Conservation (phyloP, 2,888 invertebrate species). For the Eumacrocentrus americanus region DNA sequence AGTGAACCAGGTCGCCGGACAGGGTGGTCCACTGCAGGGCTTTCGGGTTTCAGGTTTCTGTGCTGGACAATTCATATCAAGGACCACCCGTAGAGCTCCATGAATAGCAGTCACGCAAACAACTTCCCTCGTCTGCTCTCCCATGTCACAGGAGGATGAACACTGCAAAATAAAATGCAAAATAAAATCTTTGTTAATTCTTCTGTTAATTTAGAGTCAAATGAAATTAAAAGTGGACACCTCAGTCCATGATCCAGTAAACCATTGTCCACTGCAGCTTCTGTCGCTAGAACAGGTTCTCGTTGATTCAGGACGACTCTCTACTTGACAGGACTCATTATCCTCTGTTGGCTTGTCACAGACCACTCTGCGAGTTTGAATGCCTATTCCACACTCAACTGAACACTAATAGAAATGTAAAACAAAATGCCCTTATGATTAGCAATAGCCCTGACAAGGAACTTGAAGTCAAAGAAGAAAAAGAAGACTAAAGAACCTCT, state of each 20-base stretch:
- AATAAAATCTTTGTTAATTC: background rate
- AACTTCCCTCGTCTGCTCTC: slow-evolving; percentile 71
- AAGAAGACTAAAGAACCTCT: slow-evolving; percentile 40
- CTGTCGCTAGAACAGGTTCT: slow-evolving; percentile 73
- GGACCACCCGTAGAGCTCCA: slow-evolving; percentile 66
- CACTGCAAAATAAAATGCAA: slow-evolving; percentile 44
- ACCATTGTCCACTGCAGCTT: slow-evolving; percentile 82
- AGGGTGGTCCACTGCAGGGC: slow-evolving; percentile 67
- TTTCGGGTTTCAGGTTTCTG: slow-evolving; percentile 71
- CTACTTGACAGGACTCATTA: slow-evolving; percentile 64
- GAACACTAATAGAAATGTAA: slow-evolving; percentile 67
- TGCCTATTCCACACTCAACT: slow-evolving; percentile 78
- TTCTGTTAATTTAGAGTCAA: background rate
- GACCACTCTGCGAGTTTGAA: slow-evolving; percentile 75
- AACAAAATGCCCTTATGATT: too few relatives aligned
- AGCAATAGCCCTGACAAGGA: background rate
- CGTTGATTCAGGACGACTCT: slow-evolving; percentile 68
- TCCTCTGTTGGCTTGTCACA: slow-evolving; percentile 64
- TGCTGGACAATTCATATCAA: slow-evolving; percentile 68
- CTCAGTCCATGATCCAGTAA: slow-evolving; percentile 75
- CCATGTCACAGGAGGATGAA: slow-evolving; percentile 59
- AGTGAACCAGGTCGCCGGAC: slow-evolving; percentile 75
- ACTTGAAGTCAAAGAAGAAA: too few relatives aligned
- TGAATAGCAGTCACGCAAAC: slow-evolving; percentile 68
- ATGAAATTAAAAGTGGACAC: slow-evolving; percentile 32